Conservation (phyloP, 2,797 vertebrate species). For the Perodicticus potto region DNA sequence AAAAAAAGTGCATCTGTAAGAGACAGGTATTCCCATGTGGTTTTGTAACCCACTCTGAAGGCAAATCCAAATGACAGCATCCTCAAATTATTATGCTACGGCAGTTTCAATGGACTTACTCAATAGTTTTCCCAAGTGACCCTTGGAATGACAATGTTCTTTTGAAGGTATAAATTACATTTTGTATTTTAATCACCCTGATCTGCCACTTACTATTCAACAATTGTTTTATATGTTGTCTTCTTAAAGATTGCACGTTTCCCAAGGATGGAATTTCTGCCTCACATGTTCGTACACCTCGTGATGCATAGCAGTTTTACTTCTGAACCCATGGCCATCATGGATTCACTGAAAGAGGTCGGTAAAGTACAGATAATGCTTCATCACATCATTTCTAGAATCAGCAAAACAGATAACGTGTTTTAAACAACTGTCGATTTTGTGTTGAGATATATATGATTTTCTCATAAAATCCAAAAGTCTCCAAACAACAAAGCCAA, state of each 20-base stretch:
- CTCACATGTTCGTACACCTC: background rate
- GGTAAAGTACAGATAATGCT: background rate
- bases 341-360: background rate
- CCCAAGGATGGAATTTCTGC: background rate
- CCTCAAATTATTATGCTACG: background rate
- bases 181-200: background rate
- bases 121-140: background rate
- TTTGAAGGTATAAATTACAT: background rate
- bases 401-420: background rate
- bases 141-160: background rate
- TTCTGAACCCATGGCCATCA: background rate
- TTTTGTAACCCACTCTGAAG: conserved; percentile 29
- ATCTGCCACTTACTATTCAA: background rate
- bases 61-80: conserved; percentile 38
- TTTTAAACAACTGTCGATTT: conserved; percentile 34
- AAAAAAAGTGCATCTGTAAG: background rate
- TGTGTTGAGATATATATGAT: conserved; percentile 48
- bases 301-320: background rate
- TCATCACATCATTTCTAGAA: conserved; percentile 18
- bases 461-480: conserved; percentile 59
- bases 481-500: conserved; percentile 55
- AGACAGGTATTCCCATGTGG: background rate
- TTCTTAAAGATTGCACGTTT: background rate
- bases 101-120: background rate
- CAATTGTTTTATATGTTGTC: background rate